Base-by-base conservation (phyloP, 1,140 invertebrate species). In the fruit fly (Drosophila melanogaster) region DNA sequence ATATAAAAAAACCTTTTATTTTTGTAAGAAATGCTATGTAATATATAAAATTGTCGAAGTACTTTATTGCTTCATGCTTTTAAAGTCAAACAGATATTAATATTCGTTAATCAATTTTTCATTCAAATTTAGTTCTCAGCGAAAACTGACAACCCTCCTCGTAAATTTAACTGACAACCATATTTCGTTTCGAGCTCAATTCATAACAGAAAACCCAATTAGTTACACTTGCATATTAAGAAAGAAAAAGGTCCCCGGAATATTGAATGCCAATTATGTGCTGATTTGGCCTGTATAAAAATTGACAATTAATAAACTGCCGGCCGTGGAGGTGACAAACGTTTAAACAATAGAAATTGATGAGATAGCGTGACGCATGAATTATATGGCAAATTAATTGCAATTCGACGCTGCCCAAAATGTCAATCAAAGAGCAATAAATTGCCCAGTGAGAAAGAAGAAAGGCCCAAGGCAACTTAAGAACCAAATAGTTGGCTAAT, bases 341-440 rank as follows among this genome's bases (percentile, higher is more conserved):
- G 84, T 54, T 81, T 77, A 89, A 87, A 79, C 84, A 87, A 87
- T 87, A 87, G 84, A 87, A 87, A 87, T 89, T 87, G 84, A 87
- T 87, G 84, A 83, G 84, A 83, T 81, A 67, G 64, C 75, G 84
- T 83, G 86, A 87, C 84, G 83, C 79, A 87, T 87, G 84, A 76
- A 89, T 87, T 83, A 87, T 83, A 87, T 83, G 79, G 79, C 83
- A 64, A 89, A 87, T 89, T 87, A 87, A 87, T 87, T 87, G 84
- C 75, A 59, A 65, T 55, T 66, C 41, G 50, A 38, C 61, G 60
- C 58, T 74, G 46, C 56, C 70, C 74, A 77, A 87, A 87, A 77
- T 87, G 84, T 87, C 84, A 77, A 87, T 87, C 83, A 87, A 87
- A 87, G 79, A 76, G 83, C 79, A 67, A 87, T 87, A 87, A 87